Conservation (phyloP, 2,888 invertebrate species). For the Drosophila neonasuta region DNA sequence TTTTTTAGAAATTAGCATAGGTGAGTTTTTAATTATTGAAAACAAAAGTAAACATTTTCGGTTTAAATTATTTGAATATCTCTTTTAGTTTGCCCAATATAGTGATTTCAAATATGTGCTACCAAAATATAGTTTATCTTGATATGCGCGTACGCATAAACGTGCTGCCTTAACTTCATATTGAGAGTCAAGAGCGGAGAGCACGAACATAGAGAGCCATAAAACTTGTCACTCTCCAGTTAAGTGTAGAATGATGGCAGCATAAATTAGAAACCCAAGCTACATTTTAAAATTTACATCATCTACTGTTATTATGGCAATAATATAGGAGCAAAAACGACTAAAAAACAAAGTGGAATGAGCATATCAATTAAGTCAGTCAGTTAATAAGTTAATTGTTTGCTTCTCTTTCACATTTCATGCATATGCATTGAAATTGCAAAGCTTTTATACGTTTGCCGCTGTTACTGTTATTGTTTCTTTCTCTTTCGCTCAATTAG, state of each 20-base stretch:
- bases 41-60: too few relatives aligned
- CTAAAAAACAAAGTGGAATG: neutral
- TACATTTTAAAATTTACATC: neutral
- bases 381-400: slow-evolving; percentile 37
- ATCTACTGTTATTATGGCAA: too few relatives aligned
- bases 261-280: neutral
- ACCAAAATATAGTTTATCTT: neutral
- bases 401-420: slow-evolving; percentile 33
- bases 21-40: too few relatives aligned
- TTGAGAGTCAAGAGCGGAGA: neutral
- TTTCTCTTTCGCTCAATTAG: neutral
- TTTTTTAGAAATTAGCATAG: too few relatives aligned
- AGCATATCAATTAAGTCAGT: slow-evolving; percentile 12
- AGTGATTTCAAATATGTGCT: too few relatives aligned
- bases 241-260: neutral
- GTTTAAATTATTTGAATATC: too few relatives aligned
- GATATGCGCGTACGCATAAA: neutral
- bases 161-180: neutral
- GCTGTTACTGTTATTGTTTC: slow-evolving; percentile 11
- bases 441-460: neutral
- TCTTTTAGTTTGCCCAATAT: too few relatives aligned
- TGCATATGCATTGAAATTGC: slow-evolving; percentile 10
- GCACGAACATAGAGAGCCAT: neutral
- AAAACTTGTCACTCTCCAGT: neutral
- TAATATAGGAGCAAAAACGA: too few relatives aligned